phyloP scores from a whole-genome alignment of 2,113 vertebrate genomes.

The Rissa tridactyla region DNA sequence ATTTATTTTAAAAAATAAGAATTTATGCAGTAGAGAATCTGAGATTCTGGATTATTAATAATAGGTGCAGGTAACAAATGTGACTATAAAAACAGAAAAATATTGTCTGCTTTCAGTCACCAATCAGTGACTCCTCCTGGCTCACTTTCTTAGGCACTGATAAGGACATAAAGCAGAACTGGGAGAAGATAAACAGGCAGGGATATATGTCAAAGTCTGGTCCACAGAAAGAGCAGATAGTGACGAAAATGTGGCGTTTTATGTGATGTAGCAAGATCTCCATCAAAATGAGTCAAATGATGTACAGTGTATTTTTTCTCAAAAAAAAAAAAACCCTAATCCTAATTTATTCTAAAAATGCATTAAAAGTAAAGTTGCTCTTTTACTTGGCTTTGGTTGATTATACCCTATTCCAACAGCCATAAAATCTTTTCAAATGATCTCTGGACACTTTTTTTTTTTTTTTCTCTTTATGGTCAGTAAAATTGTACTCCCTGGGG shows the following conservation, averaged over 20 bases:
- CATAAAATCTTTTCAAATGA: not conserved
- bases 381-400: not conserved
- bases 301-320: not conserved
- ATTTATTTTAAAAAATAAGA: not conserved
- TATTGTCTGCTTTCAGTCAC: not conserved
- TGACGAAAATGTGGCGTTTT: not conserved
- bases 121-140: not conserved
- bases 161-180: not conserved
- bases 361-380: not conserved
- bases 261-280: not conserved
- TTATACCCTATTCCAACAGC: not conserved
- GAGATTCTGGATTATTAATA: not conserved
- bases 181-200: not conserved
- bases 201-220: not conserved
- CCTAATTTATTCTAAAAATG: not conserved
- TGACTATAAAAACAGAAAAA: not conserved
- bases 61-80: not conserved
- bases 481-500: not conserved
- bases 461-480: not conserved
- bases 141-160: not conserved
- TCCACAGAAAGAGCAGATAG: not conserved
- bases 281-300: not conserved
- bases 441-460: not conserved
- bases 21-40: not conserved
- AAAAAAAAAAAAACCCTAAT: not conserved